A percentile compares a stretch with the other conserved stretches of the same genome.
These are phyloP conservation scores for Drosophila suzukii DNA, from an alignment of 1,140 invertebrate genomes.

Conservation along the genomic window DNA sequence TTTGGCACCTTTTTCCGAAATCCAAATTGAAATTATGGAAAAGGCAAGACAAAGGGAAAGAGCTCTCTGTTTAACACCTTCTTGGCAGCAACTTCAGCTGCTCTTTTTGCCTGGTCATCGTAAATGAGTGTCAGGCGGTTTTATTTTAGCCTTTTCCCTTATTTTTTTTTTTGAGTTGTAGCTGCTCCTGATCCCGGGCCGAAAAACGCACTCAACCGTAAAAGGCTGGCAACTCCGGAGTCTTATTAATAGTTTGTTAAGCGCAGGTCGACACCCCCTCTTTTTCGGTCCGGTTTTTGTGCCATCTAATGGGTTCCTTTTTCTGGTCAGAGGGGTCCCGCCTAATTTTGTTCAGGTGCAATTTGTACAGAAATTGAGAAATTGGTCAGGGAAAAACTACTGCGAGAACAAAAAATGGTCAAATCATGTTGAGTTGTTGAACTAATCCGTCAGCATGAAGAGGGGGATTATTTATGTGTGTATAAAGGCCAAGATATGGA, in stretches of 20 bases:
- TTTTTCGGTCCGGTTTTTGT: constrained; percentile 52
- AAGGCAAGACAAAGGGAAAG: constrained; percentile 10
- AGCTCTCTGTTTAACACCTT: constrained; percentile 72
- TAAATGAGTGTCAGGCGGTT: constrained; percentile 69
- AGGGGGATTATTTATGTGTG: constrained; percentile 54
- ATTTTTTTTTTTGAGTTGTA: constrained; percentile 14
- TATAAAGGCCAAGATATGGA: constrained; percentile 16
- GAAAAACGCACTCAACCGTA: constrained; percentile 64
- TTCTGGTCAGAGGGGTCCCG: constrained; percentile 18
- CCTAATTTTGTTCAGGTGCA: constrained; percentile 83
- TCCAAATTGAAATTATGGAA: constrained; percentile 44
- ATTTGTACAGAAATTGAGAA: constrained; percentile 56
- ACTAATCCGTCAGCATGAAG: constrained; percentile 78
- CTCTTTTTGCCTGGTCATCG: constrained; percentile 69
- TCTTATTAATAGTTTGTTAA: constrained; percentile 82
- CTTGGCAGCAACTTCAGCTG: constrained; percentile 70
- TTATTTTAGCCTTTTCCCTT: constrained; percentile 16
- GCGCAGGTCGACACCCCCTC: constrained; percentile 76
- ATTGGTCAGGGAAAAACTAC: constrained; percentile 19
- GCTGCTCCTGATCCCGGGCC: constrained; percentile 39
- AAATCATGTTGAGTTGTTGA: constrained; percentile 78
- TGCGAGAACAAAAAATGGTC: constrained; percentile 58
- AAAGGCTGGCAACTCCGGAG: constrained; percentile 39
- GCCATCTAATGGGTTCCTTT: constrained; percentile 68
- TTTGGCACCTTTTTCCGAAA: constrained; percentile 52